phyloP scores from a whole-genome alignment of 2,113 vertebrate species.

The Ciconia stormi region DNA sequence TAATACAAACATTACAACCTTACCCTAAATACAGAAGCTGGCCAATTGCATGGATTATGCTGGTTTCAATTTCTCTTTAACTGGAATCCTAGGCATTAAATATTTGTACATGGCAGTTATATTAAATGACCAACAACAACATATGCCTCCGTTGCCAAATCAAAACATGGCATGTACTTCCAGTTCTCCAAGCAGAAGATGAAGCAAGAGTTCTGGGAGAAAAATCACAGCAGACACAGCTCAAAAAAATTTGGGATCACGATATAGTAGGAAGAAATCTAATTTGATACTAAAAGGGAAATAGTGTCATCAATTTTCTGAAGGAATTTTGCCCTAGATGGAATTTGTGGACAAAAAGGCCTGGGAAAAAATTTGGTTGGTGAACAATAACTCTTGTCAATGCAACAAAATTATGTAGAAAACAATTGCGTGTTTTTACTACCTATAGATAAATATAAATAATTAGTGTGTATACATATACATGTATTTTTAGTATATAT shows the following conservation, averaged over 20 bases:
- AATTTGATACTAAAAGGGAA: neutral
- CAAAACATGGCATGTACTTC: neutral
- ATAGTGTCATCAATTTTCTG: neutral
- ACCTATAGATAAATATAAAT: slow-evolving; percentile 22
- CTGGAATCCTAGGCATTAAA: neutral
- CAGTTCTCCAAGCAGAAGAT: neutral
- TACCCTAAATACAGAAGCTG: neutral
- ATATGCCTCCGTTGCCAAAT: neutral
- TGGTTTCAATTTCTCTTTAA: neutral
- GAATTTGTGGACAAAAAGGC: neutral
- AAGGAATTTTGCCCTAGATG: neutral
- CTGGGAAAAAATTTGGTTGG: neutral
- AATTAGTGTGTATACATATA: neutral
- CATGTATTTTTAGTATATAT: neutral
- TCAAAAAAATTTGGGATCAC: neutral
- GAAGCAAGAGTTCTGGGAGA: neutral
- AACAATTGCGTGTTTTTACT: neutral
- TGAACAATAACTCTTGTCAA: neutral
- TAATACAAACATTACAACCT: neutral
- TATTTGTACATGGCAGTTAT: neutral
- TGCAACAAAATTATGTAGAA: slow-evolving; percentile 23
- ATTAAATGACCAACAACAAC: neutral
- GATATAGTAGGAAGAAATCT: neutral
- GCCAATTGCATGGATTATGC: neutral
- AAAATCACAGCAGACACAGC: neutral